Evolutionary conservation across 2,888 invertebrate species (phyloP), one percentile per base, ranked within the genome.

Genomic region (Drosophila sordidula): DNA sequence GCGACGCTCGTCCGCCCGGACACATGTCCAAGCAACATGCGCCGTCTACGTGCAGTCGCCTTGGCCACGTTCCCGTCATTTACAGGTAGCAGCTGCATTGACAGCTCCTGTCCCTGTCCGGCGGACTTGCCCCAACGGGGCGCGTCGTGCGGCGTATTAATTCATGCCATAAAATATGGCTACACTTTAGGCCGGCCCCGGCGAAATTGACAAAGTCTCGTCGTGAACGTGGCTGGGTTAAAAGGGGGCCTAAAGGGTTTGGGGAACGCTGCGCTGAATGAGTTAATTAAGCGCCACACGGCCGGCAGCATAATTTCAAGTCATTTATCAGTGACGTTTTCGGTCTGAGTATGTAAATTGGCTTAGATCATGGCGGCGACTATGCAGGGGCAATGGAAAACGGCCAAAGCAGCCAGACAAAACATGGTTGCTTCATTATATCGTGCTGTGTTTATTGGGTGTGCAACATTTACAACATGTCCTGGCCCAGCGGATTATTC

Each of bases 401-500:
- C 58, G 34, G 38, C 42, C n/a, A 54, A 47, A 54, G 42, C 66
- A 54, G 57, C 57, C 52, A 55, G 44, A 51, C 67, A 71, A 32
- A 66, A 80, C 78, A 80, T 57, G 68, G 36, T 59, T 11, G 70
- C 56, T 74, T 67, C 75, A 73, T 70, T 67, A 75, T 66, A 54
- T 38, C 51, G 64, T 81, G 81, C 57, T 66, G 29, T 58, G 68
- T 87, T 81, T 79, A 79, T 79, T 70, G 58, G 32, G 41, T 44
- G 44, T 22, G 46, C 29, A 47, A 45, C 51, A 67, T 78, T 70
- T 81, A 82, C 75, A 65, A 82, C 75, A 65, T 62, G 56, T 55
- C 9, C 52, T 62, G 39, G 26, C 94, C 94, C 18, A 93, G 80
- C 34, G 93, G 93, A 91, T 94, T 94, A 22, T 91, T 91, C 16